These are phyloP conservation scores for Oriolus oriolus DNA, from an alignment of 2,113 vertebrate genomes.

Conservation along the genomic window DNA sequence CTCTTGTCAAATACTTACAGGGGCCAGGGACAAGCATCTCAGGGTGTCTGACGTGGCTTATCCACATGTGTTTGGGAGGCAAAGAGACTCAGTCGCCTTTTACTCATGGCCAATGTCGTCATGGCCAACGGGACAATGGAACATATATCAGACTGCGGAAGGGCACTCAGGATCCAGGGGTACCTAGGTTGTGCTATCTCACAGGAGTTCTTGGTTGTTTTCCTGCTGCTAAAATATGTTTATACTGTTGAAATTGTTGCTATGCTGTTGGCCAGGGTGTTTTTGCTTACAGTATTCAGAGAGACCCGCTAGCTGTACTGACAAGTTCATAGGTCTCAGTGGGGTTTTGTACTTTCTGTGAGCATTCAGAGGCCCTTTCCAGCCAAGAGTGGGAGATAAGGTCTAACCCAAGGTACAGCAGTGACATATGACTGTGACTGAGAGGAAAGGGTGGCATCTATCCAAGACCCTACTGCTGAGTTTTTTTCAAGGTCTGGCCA, in stretches of 20 bases:
- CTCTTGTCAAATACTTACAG: neutral
- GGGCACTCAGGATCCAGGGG: neutral
- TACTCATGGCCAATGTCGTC: fast-evolving
- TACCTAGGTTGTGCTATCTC: fast-evolving
- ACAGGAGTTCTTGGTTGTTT: neutral
- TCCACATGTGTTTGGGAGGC: neutral
- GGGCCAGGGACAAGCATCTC: neutral
- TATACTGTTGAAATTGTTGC: neutral
- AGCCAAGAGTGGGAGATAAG: neutral
- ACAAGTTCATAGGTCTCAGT: fast-evolving
- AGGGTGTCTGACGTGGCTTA: fast-evolving
- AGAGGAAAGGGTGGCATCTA: neutral
- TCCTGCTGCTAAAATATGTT: neutral
- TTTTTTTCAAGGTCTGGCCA: neutral
- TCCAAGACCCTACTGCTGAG: neutral
- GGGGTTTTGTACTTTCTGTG: neutral
- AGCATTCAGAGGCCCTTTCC: neutral
- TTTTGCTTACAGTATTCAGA: neutral
- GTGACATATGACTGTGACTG: neutral
- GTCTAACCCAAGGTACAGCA: neutral
- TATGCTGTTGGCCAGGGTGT: neutral
- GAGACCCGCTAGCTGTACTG: neutral
- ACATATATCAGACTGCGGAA: neutral
- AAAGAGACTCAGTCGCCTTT: neutral
- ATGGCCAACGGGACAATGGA: fast-evolving